These are phyloP conservation scores for Parthenolecanium corni DNA, from an alignment of 2,888 invertebrate genomes.

Conservation along the genomic window DNA sequence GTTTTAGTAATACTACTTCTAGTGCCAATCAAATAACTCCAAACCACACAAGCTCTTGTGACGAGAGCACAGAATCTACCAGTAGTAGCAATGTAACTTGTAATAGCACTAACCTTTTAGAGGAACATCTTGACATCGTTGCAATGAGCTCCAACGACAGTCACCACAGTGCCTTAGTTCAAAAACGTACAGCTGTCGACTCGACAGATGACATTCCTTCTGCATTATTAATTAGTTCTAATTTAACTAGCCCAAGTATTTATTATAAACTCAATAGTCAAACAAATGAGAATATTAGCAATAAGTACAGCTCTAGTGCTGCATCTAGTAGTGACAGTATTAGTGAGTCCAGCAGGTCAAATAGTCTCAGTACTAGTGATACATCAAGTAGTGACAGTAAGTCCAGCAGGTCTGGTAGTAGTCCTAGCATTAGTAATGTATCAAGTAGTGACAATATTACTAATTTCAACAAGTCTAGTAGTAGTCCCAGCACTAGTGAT, in stretches of 20 bases:
- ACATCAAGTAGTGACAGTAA: too few relatives aligned
- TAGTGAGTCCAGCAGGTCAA: neutral
- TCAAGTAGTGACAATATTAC: too few relatives aligned
- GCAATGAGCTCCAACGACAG: conserved; percentile 9
- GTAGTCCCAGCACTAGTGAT: conserved; percentile 3
- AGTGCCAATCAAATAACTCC: conserved; percentile 17
- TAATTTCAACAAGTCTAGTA: neutral
- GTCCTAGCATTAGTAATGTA: neutral
- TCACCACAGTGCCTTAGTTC: conserved; percentile 24
- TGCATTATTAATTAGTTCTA: conserved; percentile 12
- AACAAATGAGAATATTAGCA: conserved; percentile 16
- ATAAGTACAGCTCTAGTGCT: neutral
- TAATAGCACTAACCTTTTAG: too few relatives aligned
- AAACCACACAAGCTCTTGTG: conserved; percentile 1
- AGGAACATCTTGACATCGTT: conserved; percentile 3
- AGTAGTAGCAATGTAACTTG: too few relatives aligned
- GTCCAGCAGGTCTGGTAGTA: too few relatives aligned
- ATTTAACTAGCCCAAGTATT: conserved; percentile 1
- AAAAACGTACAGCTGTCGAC: conserved; percentile 16
- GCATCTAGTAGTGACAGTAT: neutral
- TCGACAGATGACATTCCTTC: conserved; percentile 13
- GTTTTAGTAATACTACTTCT: conserved; percentile 1
- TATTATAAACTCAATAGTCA: conserved; percentile 22
- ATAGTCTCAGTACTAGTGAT: neutral
- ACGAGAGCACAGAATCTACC: conserved; percentile 1